Percentiles rank a stretch among this genome's conserved stretches.
These are phyloP conservation scores for Coturnix japonica DNA, from an alignment of 2,113 vertebrate genomes.

Conservation along the genomic window DNA sequence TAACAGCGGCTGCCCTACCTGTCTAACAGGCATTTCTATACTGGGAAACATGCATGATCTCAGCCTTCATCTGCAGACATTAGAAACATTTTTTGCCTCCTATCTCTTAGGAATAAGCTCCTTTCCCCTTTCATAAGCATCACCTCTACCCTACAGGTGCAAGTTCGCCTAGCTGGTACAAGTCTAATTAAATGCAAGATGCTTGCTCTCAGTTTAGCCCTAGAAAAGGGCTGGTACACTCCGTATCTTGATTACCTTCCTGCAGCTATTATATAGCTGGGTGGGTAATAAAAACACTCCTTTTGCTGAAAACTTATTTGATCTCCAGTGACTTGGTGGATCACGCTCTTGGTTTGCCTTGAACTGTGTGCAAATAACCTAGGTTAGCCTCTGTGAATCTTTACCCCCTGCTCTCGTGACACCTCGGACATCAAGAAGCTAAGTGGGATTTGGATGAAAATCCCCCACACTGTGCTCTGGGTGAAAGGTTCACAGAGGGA, in stretches of 20 bases:
- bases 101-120: background rate
- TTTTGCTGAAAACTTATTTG: background rate
- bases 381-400: background rate
- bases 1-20: background rate
- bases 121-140: background rate
- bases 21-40: background rate
- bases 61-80: background rate
- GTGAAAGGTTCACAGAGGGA: background rate
- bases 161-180: background rate
- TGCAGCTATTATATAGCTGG: background rate
- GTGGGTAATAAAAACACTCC: background rate
- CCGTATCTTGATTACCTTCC: background rate
- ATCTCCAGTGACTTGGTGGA: background rate
- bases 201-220: background rate
- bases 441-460: background rate
- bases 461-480: background rate
- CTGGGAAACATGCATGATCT: background rate
- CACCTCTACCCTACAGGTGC: background rate
- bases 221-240: background rate
- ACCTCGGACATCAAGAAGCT: background rate
- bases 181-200: background rate
- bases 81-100: background rate
- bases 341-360: background rate
- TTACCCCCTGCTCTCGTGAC: background rate
- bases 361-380: background rate